phyloP scores from a whole-genome alignment of 2,888 invertebrate genomes.

The Spisula solida region DNA sequence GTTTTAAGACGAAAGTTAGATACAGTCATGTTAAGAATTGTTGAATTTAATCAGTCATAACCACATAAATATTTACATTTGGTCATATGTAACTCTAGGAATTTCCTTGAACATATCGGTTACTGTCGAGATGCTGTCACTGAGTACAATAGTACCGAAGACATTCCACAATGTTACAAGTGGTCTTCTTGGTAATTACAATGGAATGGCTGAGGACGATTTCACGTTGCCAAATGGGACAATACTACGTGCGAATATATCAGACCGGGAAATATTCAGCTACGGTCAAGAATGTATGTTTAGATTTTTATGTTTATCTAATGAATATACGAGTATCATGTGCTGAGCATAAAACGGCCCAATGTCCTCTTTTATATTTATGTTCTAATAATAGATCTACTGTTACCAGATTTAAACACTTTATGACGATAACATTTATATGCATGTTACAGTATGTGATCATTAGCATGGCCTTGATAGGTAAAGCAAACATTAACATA shows the following conservation, averaged over 20 bases:
- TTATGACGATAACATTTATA: neutral
- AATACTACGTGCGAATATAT: slow-evolving; percentile 19
- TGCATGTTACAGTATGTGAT: too few relatives aligned
- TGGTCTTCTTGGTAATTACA: slow-evolving; percentile 80
- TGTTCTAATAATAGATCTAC: too few relatives aligned
- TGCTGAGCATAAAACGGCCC: neutral
- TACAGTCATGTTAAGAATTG: too few relatives aligned
- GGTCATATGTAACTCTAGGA: slow-evolving; percentile 4
- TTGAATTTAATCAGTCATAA: too few relatives aligned
- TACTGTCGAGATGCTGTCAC: slow-evolving; percentile 60
- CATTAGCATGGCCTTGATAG: too few relatives aligned
- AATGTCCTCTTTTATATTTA: neutral
- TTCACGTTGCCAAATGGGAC: slow-evolving; percentile 66
- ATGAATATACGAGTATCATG: too few relatives aligned
- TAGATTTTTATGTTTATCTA: neutral
- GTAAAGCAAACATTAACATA: too few relatives aligned
- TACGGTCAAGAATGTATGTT: slow-evolving; percentile 50
- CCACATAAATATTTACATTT: too few relatives aligned
- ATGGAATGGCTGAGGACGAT: slow-evolving; percentile 76
- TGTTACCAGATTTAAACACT: too few relatives aligned
- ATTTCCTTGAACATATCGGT: slow-evolving; percentile 51
- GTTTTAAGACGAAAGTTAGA: too few relatives aligned
- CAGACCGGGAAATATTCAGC: slow-evolving; percentile 46
- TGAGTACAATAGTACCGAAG: slow-evolving; percentile 68
- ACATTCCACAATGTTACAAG: slow-evolving; percentile 70